Evolutionary conservation across 2,797 vertebrate species (phyloP).

Genomic region (Trematomus bernacchii): DNA sequence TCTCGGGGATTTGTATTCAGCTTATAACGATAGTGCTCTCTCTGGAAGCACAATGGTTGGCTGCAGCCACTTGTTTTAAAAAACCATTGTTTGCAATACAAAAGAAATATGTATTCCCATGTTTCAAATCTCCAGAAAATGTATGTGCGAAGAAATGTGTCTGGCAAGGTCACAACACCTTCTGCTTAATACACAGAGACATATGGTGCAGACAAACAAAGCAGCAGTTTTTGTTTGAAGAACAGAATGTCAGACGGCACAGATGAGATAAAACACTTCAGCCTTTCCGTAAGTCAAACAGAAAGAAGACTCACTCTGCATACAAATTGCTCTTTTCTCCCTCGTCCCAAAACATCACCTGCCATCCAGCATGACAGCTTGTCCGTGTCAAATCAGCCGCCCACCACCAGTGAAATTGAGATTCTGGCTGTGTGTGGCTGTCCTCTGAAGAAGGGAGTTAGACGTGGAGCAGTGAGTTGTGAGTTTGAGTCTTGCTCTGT

Average conservation of each 20-base stretch:
- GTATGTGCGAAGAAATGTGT: not conserved
- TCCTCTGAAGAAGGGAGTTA: constrained; percentile 13
- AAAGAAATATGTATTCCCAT: not conserved
- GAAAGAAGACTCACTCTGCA: not conserved
- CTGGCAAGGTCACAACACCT: not conserved
- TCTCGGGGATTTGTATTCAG: constrained; percentile 18
- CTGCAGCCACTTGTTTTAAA: not conserved
- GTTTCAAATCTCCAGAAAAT: not conserved
- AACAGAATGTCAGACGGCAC: not conserved
- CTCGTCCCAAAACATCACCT: constrained; percentile 5
- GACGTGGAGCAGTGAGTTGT: not conserved
- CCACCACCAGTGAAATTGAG: constrained; percentile 13
- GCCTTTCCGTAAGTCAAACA: constrained; percentile 4
- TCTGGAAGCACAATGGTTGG: not conserved
- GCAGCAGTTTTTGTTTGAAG: constrained; percentile 1
- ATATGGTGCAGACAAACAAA: not conserved
- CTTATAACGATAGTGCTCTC: not conserved
- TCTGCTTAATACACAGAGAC: not conserved
- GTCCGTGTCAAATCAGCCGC: constrained; percentile 22
- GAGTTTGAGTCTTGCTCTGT: constrained; percentile 36
- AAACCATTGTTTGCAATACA: not conserved
- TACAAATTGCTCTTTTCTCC: not conserved
- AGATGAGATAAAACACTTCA: constrained; percentile 23
- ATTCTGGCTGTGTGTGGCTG: constrained; percentile 9
- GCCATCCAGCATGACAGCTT: constrained; percentile 25